Evolutionary conservation across 1,140 invertebrate genomes (phyloP), one percentile per base, ranked within the genome.

Genomic region (Matsumurasca onukii): DNA sequence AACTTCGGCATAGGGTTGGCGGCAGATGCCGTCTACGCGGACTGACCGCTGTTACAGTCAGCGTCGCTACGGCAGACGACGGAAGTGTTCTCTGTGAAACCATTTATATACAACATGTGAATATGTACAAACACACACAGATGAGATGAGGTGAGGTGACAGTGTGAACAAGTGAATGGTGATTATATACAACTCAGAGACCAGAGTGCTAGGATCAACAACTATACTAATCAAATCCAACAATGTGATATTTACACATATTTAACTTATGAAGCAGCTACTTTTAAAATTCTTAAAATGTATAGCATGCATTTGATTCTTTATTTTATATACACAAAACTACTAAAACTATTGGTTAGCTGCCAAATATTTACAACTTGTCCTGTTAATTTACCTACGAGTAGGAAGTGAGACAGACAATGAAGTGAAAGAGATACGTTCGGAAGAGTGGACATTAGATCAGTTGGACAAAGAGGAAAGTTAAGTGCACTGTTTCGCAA

Each of bases 41-140:
- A 84, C 76, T 86, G 80, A 78, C 81, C 81, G 73, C 85, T 82
- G 75, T 82, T 83, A 81, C 89, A 91, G 74, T 90, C 86, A 74
- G 82, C 81, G 78, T 90, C 82, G 77, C 79, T 79, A 73, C 82
- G 82, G 83, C 85, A 87, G 72, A 64, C 64, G 48, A 72, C 70
- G 59, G n/a, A n/a, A n/a, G 65, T 74, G 45, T 51, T 66, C 61
- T 71, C 72, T 71, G 72, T 70, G 72, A 71, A 71, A 71, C 62
- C 30, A 73, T 71, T 29, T 62, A 68, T 68, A 59, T 61, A 61
- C 49, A 59, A 59, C 30, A 66, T 51, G 20, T 27, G 45, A 17
- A 9, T 39, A 39, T 39, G 17, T 39, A 45, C 22, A 67, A 13
- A 31, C 45, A 34, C 48, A 20, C 27, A 61, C 31, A 61, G 2